Conservation (phyloP, 2,797 vertebrate genomes). For the Acanthurus tractus region DNA sequence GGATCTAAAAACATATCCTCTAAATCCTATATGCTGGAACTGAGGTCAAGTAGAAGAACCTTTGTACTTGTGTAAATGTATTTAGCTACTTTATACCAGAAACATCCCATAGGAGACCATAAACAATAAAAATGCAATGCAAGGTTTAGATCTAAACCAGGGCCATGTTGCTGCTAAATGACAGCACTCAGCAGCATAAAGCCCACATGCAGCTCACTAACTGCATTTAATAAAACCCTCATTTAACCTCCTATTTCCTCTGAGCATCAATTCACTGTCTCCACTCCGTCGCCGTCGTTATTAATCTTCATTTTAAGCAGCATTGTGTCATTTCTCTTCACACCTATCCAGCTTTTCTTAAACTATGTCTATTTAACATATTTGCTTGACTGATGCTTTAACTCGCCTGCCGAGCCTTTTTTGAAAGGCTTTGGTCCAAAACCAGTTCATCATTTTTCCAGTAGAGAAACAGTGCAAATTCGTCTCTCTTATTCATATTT, state of each 20-base stretch:
- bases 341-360: neutral
- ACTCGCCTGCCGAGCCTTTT: neutral
- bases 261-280: neutral
- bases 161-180: neutral
- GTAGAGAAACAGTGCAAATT: conserved; percentile 4
- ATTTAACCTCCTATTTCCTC: neutral
- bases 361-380: neutral
- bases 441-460: conserved; percentile 17
- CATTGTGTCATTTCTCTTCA: neutral
- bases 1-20: no score
- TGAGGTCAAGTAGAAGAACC: neutral
- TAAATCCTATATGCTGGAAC: neutral
- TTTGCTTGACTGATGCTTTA: conserved; percentile 10
- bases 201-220: conserved; percentile 4
- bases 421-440: conserved; percentile 8
- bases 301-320: conserved; percentile 7
- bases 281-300: neutral
- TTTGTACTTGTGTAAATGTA: neutral
- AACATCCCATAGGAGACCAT: neutral
- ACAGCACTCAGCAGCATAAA: neutral
- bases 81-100: neutral
- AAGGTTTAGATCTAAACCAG: neutral
- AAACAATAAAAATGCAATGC: neutral
- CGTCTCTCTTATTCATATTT: conserved; percentile 29
- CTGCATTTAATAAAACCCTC: neutral